Conservation (phyloP, 2,888 invertebrate species). For the Drosophila mayaguana region DNA sequence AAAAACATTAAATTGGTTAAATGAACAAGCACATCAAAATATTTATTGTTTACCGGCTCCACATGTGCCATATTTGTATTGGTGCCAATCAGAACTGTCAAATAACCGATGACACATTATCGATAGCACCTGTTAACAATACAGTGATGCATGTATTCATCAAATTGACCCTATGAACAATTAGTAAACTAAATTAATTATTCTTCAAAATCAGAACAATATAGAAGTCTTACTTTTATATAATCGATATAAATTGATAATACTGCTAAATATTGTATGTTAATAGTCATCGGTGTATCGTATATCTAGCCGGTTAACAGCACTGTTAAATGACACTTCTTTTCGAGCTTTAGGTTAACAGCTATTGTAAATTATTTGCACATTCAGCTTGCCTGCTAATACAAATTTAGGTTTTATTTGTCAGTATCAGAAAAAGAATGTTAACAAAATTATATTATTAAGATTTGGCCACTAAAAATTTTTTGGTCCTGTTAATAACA, state of each 20-base stretch:
- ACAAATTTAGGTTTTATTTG: not conserved
- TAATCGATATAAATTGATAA: not conserved
- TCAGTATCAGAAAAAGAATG: not conserved
- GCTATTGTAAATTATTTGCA: not conserved
- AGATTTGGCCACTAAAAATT: too few relatives aligned
- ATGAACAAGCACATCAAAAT: not conserved
- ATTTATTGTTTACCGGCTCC: conserved; percentile 37
- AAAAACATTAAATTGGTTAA: not conserved
- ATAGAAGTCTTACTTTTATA: not conserved
- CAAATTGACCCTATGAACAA: not conserved
- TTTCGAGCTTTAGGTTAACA: not conserved
- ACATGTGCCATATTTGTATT: conserved; percentile 48
- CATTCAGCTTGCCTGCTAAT: not conserved
- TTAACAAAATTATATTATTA: not conserved
- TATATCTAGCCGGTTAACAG: conserved; percentile 1
- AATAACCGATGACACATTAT: not conserved
- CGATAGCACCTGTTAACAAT: not conserved
- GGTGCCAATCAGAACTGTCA: conserved; percentile 7
- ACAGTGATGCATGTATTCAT: not conserved
- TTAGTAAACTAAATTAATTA: not conserved
- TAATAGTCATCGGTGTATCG: not conserved
- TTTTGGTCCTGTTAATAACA: conserved; percentile 21
- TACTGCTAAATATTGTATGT: not conserved
- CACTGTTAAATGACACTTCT: not conserved
- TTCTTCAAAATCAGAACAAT: too few relatives aligned